phyloP scores from a whole-genome alignment of 2,113 vertebrate species.

The Desmodus rotundus region DNA sequence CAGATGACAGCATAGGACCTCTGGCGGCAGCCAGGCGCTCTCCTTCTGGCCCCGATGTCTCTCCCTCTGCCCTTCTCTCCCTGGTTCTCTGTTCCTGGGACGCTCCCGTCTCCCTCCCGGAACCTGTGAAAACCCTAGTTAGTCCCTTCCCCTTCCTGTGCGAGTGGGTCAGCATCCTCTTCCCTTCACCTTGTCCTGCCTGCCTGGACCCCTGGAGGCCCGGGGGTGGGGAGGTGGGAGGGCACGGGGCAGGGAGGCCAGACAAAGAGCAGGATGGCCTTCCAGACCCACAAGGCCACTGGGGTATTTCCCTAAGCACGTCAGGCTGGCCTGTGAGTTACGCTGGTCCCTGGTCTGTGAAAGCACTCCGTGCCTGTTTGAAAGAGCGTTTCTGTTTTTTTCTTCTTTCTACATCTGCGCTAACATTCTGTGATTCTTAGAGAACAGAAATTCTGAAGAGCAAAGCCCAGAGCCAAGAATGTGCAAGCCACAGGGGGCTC shows the following conservation, averaged over 20 bases:
- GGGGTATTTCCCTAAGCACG: background rate
- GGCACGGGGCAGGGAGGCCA: too few species aligned
- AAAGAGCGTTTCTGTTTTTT: background rate
- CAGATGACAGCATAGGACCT: accelerated
- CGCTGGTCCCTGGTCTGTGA: background rate
- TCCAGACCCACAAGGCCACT: background rate
- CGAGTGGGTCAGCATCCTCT: accelerated
- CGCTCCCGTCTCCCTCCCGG: background rate
- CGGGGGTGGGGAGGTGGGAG: too few species aligned
- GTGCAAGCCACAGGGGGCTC: background rate
- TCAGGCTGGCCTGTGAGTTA: background rate
- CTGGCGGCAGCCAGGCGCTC: background rate
- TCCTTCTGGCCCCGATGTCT: background rate
- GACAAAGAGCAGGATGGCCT: background rate
- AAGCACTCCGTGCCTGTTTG: background rate
- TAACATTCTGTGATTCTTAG: slow-evolving; percentile 69
- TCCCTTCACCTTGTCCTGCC: background rate
- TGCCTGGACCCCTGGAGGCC: background rate
- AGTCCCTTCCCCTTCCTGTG: background rate
- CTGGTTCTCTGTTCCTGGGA: accelerated
- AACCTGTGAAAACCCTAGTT: background rate
- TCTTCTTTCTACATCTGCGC: slow-evolving; percentile 56
- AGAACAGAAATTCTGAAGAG: slow-evolving; percentile 58
- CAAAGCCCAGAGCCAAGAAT: slow-evolving; percentile 58
- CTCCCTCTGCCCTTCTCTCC: background rate